These are phyloP conservation scores for Leptopilina myrica DNA, from an alignment of 2,888 invertebrate genomes.

Conservation along the genomic window DNA sequence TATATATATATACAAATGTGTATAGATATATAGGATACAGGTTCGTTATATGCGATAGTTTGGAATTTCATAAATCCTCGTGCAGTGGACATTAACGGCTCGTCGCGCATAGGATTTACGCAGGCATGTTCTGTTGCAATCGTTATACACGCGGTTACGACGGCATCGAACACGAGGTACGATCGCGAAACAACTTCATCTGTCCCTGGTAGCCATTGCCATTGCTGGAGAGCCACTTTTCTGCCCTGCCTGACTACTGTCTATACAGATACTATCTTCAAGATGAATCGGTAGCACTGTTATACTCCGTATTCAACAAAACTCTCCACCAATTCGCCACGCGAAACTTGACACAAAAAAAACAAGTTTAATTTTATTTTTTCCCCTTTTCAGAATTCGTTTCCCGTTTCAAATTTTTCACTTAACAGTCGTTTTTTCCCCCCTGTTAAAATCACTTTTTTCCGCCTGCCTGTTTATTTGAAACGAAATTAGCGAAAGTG, in stretches of 20 bases:
- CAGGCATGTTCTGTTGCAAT: conserved; percentile 31
- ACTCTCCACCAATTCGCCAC: too few species aligned
- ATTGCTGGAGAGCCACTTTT: conserved; percentile 47
- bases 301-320: too few species aligned
- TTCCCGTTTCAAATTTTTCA: too few species aligned
- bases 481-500: too few species aligned
- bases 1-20: too few species aligned
- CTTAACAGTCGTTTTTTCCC: too few species aligned
- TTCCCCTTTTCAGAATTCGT: too few species aligned
- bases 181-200: conserved; percentile 54
- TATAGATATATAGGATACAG: background rate
- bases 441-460: too few species aligned
- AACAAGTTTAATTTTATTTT: too few species aligned
- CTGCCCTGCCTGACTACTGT: conserved; percentile 59
- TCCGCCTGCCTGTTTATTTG: too few species aligned
- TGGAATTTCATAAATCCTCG: conserved; percentile 38
- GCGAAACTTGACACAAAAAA: too few species aligned
- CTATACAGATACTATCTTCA: conserved; percentile 64
- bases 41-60: conserved; percentile 21
- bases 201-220: conserved; percentile 53
- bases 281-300: conserved; percentile 63
- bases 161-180: conserved; percentile 34
- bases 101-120: conserved; percentile 38
- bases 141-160: conserved; percentile 38
- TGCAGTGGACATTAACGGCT: conserved; percentile 34